Percentiles rank a stretch among this genome's conserved stretches.
Evolutionary conservation across 2,888 invertebrate genomes (phyloP).

Genomic region (Aporophyla lueneburgensis): DNA sequence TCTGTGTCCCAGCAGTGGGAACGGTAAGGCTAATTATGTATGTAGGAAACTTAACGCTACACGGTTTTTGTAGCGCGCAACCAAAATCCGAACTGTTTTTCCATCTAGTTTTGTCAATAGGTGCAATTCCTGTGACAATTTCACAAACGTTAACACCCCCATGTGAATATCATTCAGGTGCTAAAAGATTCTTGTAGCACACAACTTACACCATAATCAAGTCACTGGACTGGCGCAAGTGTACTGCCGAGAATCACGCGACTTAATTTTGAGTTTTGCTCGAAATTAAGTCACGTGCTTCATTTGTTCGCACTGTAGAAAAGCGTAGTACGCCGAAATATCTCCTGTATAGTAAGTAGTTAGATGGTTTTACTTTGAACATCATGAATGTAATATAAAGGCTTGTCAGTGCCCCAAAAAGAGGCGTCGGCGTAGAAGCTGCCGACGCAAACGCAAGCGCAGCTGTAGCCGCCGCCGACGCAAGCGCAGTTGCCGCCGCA

Average conservation of each 20-base stretch:
- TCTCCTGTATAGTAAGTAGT: slow-evolving; percentile 30
- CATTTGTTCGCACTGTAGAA: not conserved
- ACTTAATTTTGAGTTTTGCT: not conserved
- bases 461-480: slow-evolving; percentile 69
- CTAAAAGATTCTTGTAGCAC: not conserved
- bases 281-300: no score
- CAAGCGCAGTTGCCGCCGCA: slow-evolving; percentile 64
- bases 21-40: no score
- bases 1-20: no score
- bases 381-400: slow-evolving; percentile 7
- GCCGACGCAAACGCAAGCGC: slow-evolving; percentile 65
- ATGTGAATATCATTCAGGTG: not conserved
- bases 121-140: not conserved
- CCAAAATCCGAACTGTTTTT: not conserved
- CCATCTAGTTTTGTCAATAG: not conserved
- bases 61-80: not conserved
- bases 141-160: not conserved
- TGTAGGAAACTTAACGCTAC: no score
- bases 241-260: not conserved
- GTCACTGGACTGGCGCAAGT: not conserved
- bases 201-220: no score
- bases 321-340: not conserved
- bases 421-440: slow-evolving; percentile 61
- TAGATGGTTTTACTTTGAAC: slow-evolving; percentile 18
- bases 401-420: slow-evolving; percentile 44